Percentiles rank a stretch among this genome's conserved stretches.
Evolutionary conservation across 1,140 invertebrate genomes (phyloP).

Genomic region (Saccostrea echinata): DNA sequence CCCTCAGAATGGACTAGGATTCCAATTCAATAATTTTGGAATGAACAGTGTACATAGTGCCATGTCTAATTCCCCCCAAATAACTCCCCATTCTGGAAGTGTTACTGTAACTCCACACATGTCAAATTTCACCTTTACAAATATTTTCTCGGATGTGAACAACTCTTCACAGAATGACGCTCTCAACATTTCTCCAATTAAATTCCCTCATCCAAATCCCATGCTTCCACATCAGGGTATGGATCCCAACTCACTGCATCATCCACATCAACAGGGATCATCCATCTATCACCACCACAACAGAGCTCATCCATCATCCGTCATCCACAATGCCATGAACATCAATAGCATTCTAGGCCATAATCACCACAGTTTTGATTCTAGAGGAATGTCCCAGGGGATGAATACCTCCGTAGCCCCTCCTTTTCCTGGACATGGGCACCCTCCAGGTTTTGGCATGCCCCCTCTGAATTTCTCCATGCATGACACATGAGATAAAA

Average conservation of each 20-base stretch:
- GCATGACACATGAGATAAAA: slow-evolving; percentile 72
- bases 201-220: slow-evolving; percentile 78
- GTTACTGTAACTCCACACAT: slow-evolving; percentile 77
- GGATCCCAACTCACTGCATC: slow-evolving; percentile 76
- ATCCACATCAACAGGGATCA: slow-evolving; percentile 73
- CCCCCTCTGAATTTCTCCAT: slow-evolving; percentile 79
- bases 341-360: slow-evolving; percentile 78
- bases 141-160: slow-evolving; percentile 78
- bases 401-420: slow-evolving; percentile 76
- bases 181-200: slow-evolving; percentile 79
- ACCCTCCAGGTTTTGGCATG: slow-evolving; percentile 77
- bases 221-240: slow-evolving; percentile 74
- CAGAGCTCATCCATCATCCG: slow-evolving; percentile 73
- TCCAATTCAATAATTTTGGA: slow-evolving; percentile 80
- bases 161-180: slow-evolving; percentile 71
- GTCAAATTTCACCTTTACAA: slow-evolving; percentile 79
- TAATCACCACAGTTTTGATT: slow-evolving; percentile 78
- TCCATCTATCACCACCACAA: slow-evolving; percentile 69
- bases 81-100: slow-evolving; percentile 74
- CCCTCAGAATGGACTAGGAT: slow-evolving; percentile 77
- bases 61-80: slow-evolving; percentile 69
- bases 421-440: slow-evolving; percentile 75
- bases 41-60: slow-evolving; percentile 77
- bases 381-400: slow-evolving; percentile 70
- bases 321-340: slow-evolving; percentile 74